Percentiles rank a stretch among this genome's conserved stretches.
These are phyloP conservation scores for Epirrhoe tristata DNA, from an alignment of 2,888 invertebrate species.

Conservation along the genomic window DNA sequence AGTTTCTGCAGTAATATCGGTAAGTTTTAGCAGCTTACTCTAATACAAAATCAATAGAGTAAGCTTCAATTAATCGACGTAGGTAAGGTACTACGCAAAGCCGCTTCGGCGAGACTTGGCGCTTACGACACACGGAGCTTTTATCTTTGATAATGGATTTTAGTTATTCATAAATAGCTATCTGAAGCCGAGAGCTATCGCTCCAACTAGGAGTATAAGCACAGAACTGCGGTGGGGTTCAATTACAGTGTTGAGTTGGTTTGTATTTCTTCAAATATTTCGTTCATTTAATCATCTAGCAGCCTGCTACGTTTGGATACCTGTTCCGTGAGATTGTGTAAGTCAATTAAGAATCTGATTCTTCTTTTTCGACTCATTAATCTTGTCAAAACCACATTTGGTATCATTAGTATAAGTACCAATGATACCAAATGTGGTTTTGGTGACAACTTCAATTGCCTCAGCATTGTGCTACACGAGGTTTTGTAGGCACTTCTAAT, in stretches of 20 bases:
- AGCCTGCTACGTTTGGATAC: no score
- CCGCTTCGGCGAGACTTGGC: slow-evolving; percentile 56
- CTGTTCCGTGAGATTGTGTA: no score
- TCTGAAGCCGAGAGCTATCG: slow-evolving; percentile 28
- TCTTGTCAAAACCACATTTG: no score
- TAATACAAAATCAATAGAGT: slow-evolving; percentile 82
- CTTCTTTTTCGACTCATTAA: no score
- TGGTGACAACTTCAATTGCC: no score
- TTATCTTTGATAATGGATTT: slow-evolving; percentile 55
- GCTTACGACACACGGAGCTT: slow-evolving; percentile 50
- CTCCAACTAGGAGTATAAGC: slow-evolving; percentile 26
- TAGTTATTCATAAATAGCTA: slow-evolving; percentile 57
- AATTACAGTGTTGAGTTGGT: slow-evolving; percentile 14
- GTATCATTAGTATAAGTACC: no score
- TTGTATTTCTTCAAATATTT: neutral
- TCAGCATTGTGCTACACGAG: no score
- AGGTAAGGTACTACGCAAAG: slow-evolving; percentile 51
- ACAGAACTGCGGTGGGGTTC: slow-evolving; percentile 19
- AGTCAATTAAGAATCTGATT: no score
- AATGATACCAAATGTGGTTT: no score
- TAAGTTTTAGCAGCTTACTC: slow-evolving; percentile 67
- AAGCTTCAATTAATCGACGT: slow-evolving; percentile 75
- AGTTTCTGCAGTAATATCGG: slow-evolving; percentile 65
- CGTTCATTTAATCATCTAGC: neutral
- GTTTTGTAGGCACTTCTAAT: no score